phyloP scores from a whole-genome alignment of 2,888 invertebrate genomes.

The Scaptomyza flava region DNA sequence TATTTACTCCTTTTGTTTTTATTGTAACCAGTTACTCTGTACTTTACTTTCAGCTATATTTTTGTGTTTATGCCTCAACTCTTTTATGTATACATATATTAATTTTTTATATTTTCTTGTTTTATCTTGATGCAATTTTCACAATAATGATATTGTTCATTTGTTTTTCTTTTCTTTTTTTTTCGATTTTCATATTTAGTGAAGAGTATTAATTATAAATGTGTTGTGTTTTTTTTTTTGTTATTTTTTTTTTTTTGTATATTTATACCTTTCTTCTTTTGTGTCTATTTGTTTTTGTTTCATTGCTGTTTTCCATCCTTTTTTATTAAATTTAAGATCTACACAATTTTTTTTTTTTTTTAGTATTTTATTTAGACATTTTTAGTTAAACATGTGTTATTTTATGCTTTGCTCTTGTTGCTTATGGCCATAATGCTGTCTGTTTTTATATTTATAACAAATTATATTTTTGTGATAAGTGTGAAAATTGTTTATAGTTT shows the following conservation, averaged over 20 bases:
- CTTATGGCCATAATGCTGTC: slow-evolving; percentile 35
- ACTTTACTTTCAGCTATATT: slow-evolving; percentile 64
- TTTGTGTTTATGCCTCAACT: slow-evolving; percentile 56
- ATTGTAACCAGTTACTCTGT: slow-evolving; percentile 79
- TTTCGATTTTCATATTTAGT: slow-evolving; percentile 72
- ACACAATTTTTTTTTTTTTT: slow-evolving; percentile 59
- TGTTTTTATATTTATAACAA: slow-evolving; percentile 60
- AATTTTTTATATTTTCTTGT: slow-evolving; percentile 29
- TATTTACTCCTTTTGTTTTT: slow-evolving; percentile 66
- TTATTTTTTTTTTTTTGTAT: slow-evolving; percentile 29
- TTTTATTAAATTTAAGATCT: slow-evolving; percentile 73
- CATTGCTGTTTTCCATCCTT: slow-evolving; percentile 16
- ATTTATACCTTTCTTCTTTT: slow-evolving; percentile 12
- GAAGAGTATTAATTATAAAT: slow-evolving; percentile 77
- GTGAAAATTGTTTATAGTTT: slow-evolving; percentile 12
- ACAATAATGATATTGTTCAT: slow-evolving; percentile 62
- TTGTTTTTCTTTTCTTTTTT: slow-evolving; percentile 39
- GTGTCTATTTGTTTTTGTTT: slow-evolving; percentile 28
- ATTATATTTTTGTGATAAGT: slow-evolving; percentile 31
- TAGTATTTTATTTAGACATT: slow-evolving; percentile 52
- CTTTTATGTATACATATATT: slow-evolving; percentile 27
- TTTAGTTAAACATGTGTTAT: slow-evolving; percentile 62
- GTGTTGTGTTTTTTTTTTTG: slow-evolving; percentile 62
- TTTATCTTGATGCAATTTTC: slow-evolving; percentile 62
- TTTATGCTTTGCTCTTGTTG: slow-evolving; percentile 44